Evolutionary conservation across 1,140 invertebrate species (phyloP).

Genomic region (Atta cephalotes): DNA sequence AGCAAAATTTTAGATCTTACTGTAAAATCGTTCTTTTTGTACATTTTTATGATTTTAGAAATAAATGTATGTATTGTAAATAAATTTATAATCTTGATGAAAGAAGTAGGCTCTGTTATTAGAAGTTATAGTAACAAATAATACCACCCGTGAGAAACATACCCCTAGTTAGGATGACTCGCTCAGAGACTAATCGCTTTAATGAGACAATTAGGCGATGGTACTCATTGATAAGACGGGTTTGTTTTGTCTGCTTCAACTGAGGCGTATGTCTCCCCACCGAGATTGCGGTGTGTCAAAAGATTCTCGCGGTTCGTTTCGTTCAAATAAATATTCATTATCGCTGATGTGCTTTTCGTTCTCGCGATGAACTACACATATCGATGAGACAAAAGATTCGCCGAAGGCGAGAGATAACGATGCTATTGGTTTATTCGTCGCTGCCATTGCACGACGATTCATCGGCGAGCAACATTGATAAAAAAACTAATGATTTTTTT

Average conservation of each 20-base stretch:
- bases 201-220: conserved; percentile 80
- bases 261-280: conserved; percentile 38
- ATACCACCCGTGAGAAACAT: conserved; percentile 23
- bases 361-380: background rate
- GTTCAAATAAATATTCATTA: conserved; percentile 61
- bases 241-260: conserved; percentile 77
- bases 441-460: too few relatives aligned
- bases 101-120: background rate
- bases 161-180: conserved; percentile 10
- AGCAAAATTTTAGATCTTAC: too few relatives aligned
- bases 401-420: conserved; percentile 47
- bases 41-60: background rate
- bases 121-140: background rate
- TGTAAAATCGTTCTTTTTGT: background rate
- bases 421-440: background rate
- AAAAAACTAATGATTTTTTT: conserved; percentile 9
- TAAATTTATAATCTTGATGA: background rate
- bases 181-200: conserved; percentile 72
- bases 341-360: conserved; percentile 36
- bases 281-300: conserved; percentile 69
- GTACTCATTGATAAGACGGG: conserved; percentile 76
- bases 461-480: background rate
- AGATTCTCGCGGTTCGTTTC: conserved; percentile 55
- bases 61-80: background rate
- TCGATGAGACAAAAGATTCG: conserved; percentile 40